phyloP scores from a whole-genome alignment of 2,113 vertebrate species.

The Oryzias javanicus region DNA sequence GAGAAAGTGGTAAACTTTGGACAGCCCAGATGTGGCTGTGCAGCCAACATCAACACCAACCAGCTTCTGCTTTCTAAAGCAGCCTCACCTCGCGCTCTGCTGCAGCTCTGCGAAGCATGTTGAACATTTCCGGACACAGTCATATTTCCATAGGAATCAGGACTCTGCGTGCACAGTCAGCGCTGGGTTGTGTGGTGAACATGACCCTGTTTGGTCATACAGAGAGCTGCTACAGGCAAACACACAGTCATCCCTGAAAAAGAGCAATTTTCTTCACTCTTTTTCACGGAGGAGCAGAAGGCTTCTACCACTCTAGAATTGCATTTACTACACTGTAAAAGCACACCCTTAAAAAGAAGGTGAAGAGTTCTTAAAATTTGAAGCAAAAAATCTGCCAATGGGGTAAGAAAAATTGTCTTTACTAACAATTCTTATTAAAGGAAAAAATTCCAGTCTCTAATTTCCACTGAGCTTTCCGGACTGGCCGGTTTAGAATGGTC shows the following conservation, averaged over 20 bases:
- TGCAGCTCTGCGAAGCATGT: slow-evolving; percentile 66
- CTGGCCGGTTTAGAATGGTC: no score
- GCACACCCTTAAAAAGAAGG: no score
- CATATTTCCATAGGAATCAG: slow-evolving; percentile 55
- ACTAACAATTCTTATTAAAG: no score
- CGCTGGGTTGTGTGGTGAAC: slow-evolving; percentile 31
- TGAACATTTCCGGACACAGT: slow-evolving; percentile 76
- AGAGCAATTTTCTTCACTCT: slow-evolving; percentile 15
- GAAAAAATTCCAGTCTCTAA: no score
- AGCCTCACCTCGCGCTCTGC: slow-evolving; percentile 46
- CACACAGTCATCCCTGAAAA: slow-evolving; percentile 5
- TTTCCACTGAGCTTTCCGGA: no score
- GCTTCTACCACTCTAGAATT: slow-evolving; percentile 41
- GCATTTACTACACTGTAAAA: slow-evolving; percentile 50
- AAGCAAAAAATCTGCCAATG: no score
- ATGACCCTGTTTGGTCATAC: slow-evolving; percentile 53
- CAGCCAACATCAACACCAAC: slow-evolving; percentile 70
- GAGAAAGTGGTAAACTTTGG: slow-evolving; percentile 56
- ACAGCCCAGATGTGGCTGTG: slow-evolving; percentile 29
- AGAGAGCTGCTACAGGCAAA: slow-evolving; percentile 34
- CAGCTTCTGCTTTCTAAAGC: slow-evolving; percentile 49
- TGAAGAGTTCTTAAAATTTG: no score
- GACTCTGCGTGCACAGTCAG: slow-evolving; percentile 24
- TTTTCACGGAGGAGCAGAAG: slow-evolving; percentile 35
- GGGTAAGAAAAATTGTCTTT: no score